Evolutionary conservation across 2,888 invertebrate species (phyloP).

Genomic region (Drosophila robusta): DNA sequence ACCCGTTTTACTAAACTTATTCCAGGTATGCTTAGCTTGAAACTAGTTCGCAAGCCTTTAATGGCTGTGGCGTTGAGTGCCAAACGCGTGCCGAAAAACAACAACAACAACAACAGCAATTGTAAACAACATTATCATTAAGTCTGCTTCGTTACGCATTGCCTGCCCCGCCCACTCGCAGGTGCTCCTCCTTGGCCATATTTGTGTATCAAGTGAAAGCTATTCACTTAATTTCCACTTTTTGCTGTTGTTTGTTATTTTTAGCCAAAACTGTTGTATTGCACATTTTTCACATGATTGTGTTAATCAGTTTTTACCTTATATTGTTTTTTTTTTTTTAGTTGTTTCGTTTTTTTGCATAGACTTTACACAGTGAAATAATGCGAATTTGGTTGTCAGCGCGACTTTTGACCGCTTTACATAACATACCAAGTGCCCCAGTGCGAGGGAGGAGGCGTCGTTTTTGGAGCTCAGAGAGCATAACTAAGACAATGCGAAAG

Average conservation of each 20-base stretch:
- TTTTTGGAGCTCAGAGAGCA: conserved; percentile 25
- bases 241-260: conserved; percentile 57
- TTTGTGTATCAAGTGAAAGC: conserved; percentile 74
- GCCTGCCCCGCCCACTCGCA: conserved; percentile 50
- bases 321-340: conserved; percentile 19
- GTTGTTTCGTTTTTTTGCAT: conserved; percentile 19
- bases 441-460: conserved; percentile 1
- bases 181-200: conserved; percentile 41
- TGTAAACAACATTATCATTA: conserved; percentile 37
- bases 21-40: neutral
- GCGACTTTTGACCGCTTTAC: conserved; percentile 59
- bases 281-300: conserved; percentile 78
- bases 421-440: conserved; percentile 36
- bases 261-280: conserved; percentile 54
- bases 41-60: conserved; percentile 12
- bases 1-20: neutral
- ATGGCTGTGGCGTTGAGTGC: conserved; percentile 7
- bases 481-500: conserved; percentile 36
- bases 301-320: conserved; percentile 68
- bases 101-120: conserved; percentile 9
- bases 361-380: conserved; percentile 20
- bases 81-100: conserved; percentile 24
- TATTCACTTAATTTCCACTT: conserved; percentile 65
- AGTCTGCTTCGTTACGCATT: conserved; percentile 57
- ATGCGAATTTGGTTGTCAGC: conserved; percentile 45